Evolutionary conservation across 2,797 vertebrate species (phyloP), one percentile per base, ranked within the genome.

Genomic region (Caiman crocodilus): DNA sequence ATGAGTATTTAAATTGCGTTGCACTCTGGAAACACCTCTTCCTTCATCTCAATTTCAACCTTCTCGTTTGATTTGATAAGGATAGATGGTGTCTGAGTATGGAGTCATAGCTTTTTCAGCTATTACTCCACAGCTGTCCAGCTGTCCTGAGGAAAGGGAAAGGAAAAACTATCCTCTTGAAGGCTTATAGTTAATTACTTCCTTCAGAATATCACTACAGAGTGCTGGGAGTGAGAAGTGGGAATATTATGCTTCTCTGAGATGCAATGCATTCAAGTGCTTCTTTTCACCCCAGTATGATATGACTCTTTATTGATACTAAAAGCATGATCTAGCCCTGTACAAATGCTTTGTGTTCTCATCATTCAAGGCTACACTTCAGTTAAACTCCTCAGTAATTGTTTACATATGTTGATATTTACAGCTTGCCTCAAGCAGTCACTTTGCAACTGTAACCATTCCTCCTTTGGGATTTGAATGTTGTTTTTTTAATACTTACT

Each of bases 381-480:
- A 84, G 20, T 71, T 89, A 79, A 92, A 87, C 13, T 73, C 18
- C 77, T 15, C 28, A 81, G n/a, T 0, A 0, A 85, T 61, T 82
- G 7, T 88, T 94, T 88, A 76, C 18, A 42, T 65, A 56, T 81
- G 13, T 61, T 81, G 28, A 15, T 65, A 83, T 85, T 91, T 79
- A 76, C 81, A 65, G 14, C 90, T 87, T 83, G 56, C 82, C 84
- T 81, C 30, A 87, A 87, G 78, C 65, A 83, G 42, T 84, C 20
- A 3, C 81, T 92, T 30, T 92, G 61, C 18, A 63, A 79, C 58
- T 87, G 56, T 84, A 88, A 25, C 58, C 93, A 91, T 5, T 59
- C 25, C 30, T 85, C 1, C 18, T 85, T 32, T 81, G 26, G 21
- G 28, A 71, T 61, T 3, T 93, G 81, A 90, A 83, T 76, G 21